Evolutionary conservation across 2,113 vertebrate species (phyloP).

Genomic region (Xiphophorus couchianus): DNA sequence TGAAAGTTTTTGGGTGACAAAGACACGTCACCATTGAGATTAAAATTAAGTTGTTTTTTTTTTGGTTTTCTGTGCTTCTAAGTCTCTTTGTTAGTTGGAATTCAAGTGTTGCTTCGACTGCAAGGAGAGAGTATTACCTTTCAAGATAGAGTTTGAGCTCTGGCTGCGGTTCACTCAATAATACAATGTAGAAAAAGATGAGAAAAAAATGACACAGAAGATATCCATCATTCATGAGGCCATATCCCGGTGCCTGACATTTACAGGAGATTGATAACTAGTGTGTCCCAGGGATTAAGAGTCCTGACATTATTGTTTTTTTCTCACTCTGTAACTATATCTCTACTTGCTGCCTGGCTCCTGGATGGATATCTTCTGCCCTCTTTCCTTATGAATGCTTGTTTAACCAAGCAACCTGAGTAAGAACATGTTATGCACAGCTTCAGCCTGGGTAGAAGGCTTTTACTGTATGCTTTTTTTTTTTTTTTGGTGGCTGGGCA

Average conservation of each 20-base stretch:
- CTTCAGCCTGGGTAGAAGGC: slow-evolving; percentile 1
- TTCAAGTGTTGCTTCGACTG: slow-evolving; percentile 58
- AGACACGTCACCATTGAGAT: not conserved
- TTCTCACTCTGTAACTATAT: slow-evolving; percentile 22
- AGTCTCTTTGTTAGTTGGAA: slow-evolving; percentile 45
- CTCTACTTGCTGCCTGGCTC: slow-evolving; percentile 19
- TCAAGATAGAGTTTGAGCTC: slow-evolving; percentile 57
- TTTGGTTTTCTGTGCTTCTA: slow-evolving; percentile 8
- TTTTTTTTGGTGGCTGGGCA: slow-evolving; percentile 1
- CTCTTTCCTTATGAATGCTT: slow-evolving; percentile 15
- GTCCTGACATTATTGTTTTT: slow-evolving; percentile 52
- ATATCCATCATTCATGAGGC: slow-evolving; percentile 79
- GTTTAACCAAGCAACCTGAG: slow-evolving; percentile 52
- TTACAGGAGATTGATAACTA: slow-evolving; percentile 74
- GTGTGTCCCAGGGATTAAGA: slow-evolving; percentile 65
- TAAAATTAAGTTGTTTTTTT: not conserved
- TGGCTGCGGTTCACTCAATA: slow-evolving; percentile 54
- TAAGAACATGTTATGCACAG: slow-evolving; percentile 34
- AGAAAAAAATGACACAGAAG: slow-evolving; percentile 44
- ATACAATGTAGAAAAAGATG: slow-evolving; percentile 55
- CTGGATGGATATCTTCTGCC: not conserved
- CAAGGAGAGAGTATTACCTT: slow-evolving; percentile 54
- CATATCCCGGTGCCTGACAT: slow-evolving; percentile 69
- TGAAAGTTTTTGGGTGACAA: not conserved
- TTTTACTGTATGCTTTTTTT: not conserved